Evolutionary conservation across 2,888 invertebrate species (phyloP).

Genomic region (Yponomeuta sedellus): DNA sequence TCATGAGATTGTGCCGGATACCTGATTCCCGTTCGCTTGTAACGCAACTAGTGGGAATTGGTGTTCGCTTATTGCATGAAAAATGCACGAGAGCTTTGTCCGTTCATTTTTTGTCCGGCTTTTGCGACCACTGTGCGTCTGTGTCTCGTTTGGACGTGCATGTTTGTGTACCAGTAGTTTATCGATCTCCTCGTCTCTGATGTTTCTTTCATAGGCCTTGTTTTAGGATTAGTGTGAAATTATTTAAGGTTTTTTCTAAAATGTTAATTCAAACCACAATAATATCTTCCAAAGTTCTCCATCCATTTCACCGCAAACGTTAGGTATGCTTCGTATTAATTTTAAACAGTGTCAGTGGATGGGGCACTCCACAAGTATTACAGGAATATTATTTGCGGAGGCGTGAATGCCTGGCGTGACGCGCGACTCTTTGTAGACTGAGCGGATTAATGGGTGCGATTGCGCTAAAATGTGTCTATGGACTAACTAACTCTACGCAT

Average conservation of each 20-base stretch:
- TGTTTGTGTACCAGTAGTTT: not conserved
- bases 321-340: too few relatives aligned
- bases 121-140: conserved; percentile 48
- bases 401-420: too few relatives aligned
- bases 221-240: conserved; percentile 15
- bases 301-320: too few relatives aligned
- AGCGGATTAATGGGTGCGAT: too few relatives aligned
- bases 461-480: too few relatives aligned
- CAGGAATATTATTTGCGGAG: too few relatives aligned
- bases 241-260: not conserved
- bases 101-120: conserved; percentile 52
- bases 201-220: not conserved
- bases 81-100: conserved; percentile 67
- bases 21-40: conserved; percentile 46
- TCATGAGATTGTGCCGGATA: conserved; percentile 43
- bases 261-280: too few relatives aligned
- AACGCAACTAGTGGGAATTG: conserved; percentile 65
- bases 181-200: conserved; percentile 3
- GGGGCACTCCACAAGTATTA: too few relatives aligned
- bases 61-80: conserved; percentile 61
- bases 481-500: too few relatives aligned
- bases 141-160: not conserved
- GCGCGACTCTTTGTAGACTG: too few relatives aligned
- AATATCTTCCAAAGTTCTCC: too few relatives aligned
- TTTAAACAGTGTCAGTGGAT: too few relatives aligned